These are phyloP conservation scores for Zelostemma sp. DNA, from an alignment of 1,140 invertebrate genomes.

Conservation along the genomic window DNA sequence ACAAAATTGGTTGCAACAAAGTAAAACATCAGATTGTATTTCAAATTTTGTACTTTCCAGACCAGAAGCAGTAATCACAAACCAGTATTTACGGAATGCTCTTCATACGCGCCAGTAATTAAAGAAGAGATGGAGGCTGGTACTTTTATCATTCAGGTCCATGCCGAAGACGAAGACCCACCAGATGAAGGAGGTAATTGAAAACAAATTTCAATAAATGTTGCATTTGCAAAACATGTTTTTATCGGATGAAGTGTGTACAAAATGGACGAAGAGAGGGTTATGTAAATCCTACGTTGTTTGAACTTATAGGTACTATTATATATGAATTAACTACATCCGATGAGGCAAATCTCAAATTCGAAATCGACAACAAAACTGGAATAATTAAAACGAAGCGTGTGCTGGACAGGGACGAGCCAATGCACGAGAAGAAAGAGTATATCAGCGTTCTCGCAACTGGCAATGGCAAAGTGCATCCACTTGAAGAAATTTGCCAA, in stretches of 20 bases:
- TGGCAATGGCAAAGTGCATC: conserved; percentile 85
- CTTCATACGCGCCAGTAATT: conserved; percentile 76
- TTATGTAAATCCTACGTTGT: not conserved
- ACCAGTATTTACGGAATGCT: conserved; percentile 81
- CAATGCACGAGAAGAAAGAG: conserved; percentile 84
- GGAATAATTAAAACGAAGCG: conserved; percentile 82
- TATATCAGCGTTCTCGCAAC: conserved; percentile 85
- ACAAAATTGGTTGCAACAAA: too few relatives aligned
- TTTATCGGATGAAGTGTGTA: too few relatives aligned
- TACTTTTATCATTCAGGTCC: conserved; percentile 75
- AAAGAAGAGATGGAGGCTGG: conserved; percentile 76
- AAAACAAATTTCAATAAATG: too few relatives aligned
- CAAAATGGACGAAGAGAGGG: not conserved
- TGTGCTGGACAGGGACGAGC: conserved; percentile 88
- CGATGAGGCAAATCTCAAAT: conserved; percentile 77
- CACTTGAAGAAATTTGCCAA: conserved; percentile 89
- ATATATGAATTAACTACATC: conserved; percentile 84
- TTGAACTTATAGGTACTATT: conserved; percentile 70
- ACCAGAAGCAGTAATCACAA: conserved; percentile 75
- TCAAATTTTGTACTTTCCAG: conserved; percentile 38
- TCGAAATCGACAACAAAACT: conserved; percentile 81
- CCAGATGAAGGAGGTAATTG: conserved; percentile 80
- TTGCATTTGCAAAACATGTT: too few relatives aligned
- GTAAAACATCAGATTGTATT: too few relatives aligned
- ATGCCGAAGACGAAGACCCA: conserved; percentile 75